These are phyloP conservation scores for Syrmaticus mikado DNA, from an alignment of 2,113 vertebrate species.

Conservation along the genomic window DNA sequence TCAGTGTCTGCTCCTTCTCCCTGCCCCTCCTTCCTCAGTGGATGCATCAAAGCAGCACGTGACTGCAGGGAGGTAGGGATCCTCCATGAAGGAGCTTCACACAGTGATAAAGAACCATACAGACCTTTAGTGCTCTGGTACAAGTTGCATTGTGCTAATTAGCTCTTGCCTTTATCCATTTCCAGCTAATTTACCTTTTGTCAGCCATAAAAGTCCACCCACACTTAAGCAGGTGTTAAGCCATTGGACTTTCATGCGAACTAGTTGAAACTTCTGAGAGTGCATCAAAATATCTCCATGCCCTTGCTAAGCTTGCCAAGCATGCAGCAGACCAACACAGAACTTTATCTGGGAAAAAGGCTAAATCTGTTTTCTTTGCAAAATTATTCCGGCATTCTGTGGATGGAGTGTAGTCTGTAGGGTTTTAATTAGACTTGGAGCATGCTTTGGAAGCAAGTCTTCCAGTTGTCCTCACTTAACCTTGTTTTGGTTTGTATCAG, in stretches of 20 bases:
- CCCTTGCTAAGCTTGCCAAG: not conserved
- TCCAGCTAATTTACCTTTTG: not conserved
- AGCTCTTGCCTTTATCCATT: not conserved
- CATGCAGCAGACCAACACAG: not conserved
- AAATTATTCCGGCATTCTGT: not conserved
- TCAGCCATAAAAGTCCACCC: not conserved
- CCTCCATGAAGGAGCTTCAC: not conserved
- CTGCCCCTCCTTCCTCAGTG: not conserved
- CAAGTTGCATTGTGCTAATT: not conserved
- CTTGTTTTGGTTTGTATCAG: not conserved
- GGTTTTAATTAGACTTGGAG: not conserved
- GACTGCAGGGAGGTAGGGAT: not conserved
- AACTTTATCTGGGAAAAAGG: not conserved
- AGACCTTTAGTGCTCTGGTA: not conserved
- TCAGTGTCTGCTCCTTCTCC: not conserved
- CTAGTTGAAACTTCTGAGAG: not conserved
- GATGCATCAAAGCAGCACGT: not conserved
- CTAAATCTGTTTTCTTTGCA: not conserved
- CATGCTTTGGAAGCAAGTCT: not conserved
- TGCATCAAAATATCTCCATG: not conserved
- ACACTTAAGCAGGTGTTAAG: not conserved
- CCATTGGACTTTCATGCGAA: not conserved
- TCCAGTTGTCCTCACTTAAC: not conserved
- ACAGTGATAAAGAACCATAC: not conserved
- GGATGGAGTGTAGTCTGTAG: not conserved